Conservation (phyloP, 2,113 vertebrate species). For the Gasterosteus aculeatus region DNA sequence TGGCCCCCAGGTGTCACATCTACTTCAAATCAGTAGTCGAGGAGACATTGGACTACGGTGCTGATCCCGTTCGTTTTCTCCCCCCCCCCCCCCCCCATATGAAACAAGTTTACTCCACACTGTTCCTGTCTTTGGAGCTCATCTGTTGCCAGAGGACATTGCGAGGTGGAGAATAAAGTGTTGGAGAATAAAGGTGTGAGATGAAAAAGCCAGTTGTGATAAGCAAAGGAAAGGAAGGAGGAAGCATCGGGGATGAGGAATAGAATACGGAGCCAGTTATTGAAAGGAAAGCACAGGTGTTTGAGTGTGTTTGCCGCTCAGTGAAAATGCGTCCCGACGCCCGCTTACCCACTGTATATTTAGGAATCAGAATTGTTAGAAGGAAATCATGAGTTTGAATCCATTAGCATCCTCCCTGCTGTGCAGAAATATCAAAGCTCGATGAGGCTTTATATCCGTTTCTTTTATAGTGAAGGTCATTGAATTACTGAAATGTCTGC, state of each 20-base stretch:
- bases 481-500: constrained; percentile 46
- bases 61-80: constrained; percentile 34
- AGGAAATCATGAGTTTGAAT: constrained; percentile 49
- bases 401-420: constrained; percentile 50
- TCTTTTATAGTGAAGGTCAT: constrained; percentile 39
- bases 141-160: constrained; percentile 40
- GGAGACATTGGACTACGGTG: constrained; percentile 15
- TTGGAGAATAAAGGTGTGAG: constrained; percentile 45
- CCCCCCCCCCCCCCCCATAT: too few relatives aligned
- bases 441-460: constrained; percentile 28
- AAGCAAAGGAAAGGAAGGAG: constrained; percentile 47
- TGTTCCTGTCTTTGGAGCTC: constrained; percentile 18
- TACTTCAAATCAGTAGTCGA: constrained; percentile 33
- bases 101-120: constrained; percentile 35
- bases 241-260: constrained; percentile 20
- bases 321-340: constrained; percentile 49
- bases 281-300: constrained; percentile 41
- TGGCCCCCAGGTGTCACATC: constrained; percentile 44
- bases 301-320: constrained; percentile 57
- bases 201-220: constrained; percentile 68
- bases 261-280: constrained; percentile 34
- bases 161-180: constrained; percentile 33
- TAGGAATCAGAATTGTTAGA: constrained; percentile 38
- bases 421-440: constrained; percentile 48
- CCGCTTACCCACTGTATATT: constrained; percentile 53